phyloP scores from a whole-genome alignment of 2,113 vertebrate genomes.

The Cochlearius cochlearius region DNA sequence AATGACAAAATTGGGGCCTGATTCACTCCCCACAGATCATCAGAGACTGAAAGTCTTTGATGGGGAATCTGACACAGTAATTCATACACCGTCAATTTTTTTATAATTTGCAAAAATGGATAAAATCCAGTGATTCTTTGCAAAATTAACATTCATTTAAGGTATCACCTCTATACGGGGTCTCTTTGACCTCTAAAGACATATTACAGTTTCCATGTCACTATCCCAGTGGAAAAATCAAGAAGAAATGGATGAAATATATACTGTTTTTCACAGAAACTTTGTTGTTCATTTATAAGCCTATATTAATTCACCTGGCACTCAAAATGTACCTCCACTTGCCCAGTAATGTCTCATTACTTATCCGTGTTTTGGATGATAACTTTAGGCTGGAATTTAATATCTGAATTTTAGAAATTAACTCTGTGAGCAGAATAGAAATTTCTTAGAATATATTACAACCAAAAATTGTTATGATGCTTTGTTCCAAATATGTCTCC shows the following conservation, averaged over 20 bases:
- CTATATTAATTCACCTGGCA: background rate
- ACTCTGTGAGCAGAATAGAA: background rate
- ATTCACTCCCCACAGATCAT: background rate
- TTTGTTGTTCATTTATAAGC: background rate
- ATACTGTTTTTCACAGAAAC: background rate
- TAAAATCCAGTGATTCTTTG: background rate
- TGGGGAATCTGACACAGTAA: background rate
- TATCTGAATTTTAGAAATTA: background rate
- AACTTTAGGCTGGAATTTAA: background rate
- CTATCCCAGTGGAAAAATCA: background rate
- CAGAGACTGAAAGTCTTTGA: background rate
- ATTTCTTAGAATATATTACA: background rate
- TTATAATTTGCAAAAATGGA: background rate
- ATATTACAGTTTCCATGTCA: background rate
- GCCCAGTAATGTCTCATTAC: background rate
- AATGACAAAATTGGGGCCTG: background rate
- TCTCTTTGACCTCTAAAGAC: background rate
- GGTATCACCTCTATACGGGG: fast-evolving
- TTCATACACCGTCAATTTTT: background rate
- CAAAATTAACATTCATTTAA: background rate
- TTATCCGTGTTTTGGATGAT: background rate
- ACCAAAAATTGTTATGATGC: background rate
- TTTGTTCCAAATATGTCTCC: background rate
- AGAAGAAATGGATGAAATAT: background rate
- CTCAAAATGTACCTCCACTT: background rate